Evolutionary conservation across 2,797 vertebrate species (phyloP).

Genomic region (Euthynnus affinis): DNA sequence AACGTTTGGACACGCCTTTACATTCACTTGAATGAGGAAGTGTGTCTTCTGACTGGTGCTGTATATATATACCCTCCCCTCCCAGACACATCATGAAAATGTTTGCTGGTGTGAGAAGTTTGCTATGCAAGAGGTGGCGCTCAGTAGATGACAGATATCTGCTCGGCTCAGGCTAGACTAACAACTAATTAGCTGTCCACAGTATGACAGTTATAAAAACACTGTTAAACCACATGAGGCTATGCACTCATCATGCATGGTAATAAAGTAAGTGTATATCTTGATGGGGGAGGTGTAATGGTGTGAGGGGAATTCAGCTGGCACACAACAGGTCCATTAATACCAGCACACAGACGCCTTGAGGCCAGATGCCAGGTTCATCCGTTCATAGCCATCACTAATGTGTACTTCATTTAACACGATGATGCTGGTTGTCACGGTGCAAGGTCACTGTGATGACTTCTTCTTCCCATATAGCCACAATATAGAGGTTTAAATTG

Average conservation of each 20-base stretch:
- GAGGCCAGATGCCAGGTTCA: background rate
- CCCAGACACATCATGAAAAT: slow-evolving; percentile 7
- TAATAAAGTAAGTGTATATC: slow-evolving; percentile 15
- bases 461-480: background rate
- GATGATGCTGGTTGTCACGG: background rate
- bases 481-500: background rate
- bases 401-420: slow-evolving; percentile 12
- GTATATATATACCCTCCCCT: background rate
- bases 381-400: slow-evolving; percentile 25
- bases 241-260: slow-evolving; percentile 15
- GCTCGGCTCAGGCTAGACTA: slow-evolving; percentile 6
- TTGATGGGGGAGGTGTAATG: slow-evolving; percentile 9
- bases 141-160: slow-evolving; percentile 18
- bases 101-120: slow-evolving; percentile 2
- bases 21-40: too few species aligned
- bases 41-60: too few species aligned
- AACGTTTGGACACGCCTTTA: too few species aligned
- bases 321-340: slow-evolving; percentile 28
- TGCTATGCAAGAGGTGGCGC: background rate
- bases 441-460: background rate
- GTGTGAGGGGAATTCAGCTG: slow-evolving; percentile 19
- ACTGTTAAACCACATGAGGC: slow-evolving; percentile 32
- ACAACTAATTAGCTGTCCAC: slow-evolving; percentile 40
- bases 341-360: slow-evolving; percentile 1
- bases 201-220: slow-evolving; percentile 41